phyloP scores from a whole-genome alignment of 2,888 invertebrate species.

The Diplolepis rosae region DNA sequence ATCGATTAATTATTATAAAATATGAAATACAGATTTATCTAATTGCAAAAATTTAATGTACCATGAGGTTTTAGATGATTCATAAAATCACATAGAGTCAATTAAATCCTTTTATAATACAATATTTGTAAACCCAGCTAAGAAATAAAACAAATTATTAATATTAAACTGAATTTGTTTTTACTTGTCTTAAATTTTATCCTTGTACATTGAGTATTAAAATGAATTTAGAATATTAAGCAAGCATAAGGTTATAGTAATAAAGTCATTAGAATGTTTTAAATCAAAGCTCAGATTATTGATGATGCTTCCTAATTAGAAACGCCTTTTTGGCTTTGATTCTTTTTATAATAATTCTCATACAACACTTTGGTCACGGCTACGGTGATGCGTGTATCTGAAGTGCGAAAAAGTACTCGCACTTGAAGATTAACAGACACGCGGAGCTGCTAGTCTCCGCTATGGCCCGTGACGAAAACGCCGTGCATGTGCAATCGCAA shows the following conservation, averaged over 20 bases:
- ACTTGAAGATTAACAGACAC: constrained; percentile 47
- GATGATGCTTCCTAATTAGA: not conserved
- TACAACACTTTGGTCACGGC: constrained; percentile 13
- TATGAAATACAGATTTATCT: too few relatives aligned
- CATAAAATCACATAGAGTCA: too few relatives aligned
- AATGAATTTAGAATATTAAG: too few relatives aligned
- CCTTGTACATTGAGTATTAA: too few relatives aligned
- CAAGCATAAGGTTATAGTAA: not conserved
- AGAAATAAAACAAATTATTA: too few relatives aligned
- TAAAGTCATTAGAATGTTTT: not conserved
- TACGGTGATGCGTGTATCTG: constrained; percentile 7
- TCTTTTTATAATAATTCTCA: not conserved
- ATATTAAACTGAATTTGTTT: too few relatives aligned
- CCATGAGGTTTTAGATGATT: too few relatives aligned
- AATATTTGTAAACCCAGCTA: too few relatives aligned
- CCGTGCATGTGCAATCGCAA: constrained; percentile 51
- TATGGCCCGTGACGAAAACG: constrained; percentile 65
- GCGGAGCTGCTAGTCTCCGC: constrained; percentile 59
- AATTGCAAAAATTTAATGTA: too few relatives aligned
- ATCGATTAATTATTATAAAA: too few relatives aligned
- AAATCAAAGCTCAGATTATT: not conserved
- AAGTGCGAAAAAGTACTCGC: constrained; percentile 51
- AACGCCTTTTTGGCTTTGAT: not conserved
- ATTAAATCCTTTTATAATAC: too few relatives aligned
- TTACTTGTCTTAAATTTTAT: too few relatives aligned